Base-by-base conservation (phyloP, 2,888 invertebrate species). In the Toxonevra muliebris region DNA sequence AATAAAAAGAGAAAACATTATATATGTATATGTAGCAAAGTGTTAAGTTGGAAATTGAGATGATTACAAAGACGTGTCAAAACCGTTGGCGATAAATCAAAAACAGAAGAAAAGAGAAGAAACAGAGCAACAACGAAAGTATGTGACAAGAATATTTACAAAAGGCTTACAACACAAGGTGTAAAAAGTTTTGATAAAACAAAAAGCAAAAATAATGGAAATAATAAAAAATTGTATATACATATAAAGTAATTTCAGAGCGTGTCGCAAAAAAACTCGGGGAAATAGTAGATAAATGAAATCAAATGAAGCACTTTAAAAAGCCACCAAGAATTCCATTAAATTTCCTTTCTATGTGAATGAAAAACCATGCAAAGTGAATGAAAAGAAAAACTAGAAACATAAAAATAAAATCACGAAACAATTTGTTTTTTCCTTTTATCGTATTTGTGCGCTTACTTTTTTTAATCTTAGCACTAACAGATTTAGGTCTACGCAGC, bases 391-490 rank as follows among this genome's bases (percentile, higher is more conserved):
- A 59, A 17, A 11, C 7, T 11, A 43, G 11, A 55, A 20, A 43
- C 12, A 54, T 55, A 54, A 15, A 55, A 63, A 63, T 45, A 62
- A 40, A 40, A 62, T 17, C 53, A 8, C 8, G 53, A 40, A 61
- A 61, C 52, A 41, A 61, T 61, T 5, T 17, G 41, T 15, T 52
- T 40, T 61, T 50, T 40, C 52, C 41, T 30, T 61, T 3, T 13
- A 5, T 2, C 48, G 9, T 54, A 4, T 2, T 54, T 48, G 13
- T 9, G 42, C 7, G 15, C 17, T 12, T 17, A 7, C 58, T 40
- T n/a, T 42, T 2, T 30, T 30, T 7, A 30, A 30, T 30, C 30
- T 30, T 4, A 2, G 30, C 30, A 7, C 7, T 30, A 30, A 30
- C 30, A 30, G 30, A 30, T 4, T 7, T 7, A 30, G 3, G 7